Evolutionary conservation across 1,140 invertebrate genomes (phyloP).

Genomic region (Antheraea mylitta): DNA sequence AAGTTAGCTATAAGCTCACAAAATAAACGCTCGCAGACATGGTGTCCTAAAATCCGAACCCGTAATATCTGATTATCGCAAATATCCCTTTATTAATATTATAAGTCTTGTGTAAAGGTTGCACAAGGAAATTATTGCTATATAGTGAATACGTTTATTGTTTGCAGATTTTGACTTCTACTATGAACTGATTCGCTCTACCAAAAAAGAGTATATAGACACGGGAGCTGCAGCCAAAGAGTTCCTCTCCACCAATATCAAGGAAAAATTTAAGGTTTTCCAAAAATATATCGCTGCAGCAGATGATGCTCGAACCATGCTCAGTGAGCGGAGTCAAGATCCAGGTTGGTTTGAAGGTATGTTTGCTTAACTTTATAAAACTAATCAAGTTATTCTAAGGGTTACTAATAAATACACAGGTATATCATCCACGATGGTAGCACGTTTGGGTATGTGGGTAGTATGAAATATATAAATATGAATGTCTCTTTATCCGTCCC

Average conservation of each 20-base stretch:
- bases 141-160: background rate
- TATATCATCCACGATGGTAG: no score
- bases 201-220: constrained; percentile 82
- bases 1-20: no score
- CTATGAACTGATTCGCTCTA: constrained; percentile 80
- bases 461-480: no score
- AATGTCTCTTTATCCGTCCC: no score
- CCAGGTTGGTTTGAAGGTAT: constrained; percentile 86
- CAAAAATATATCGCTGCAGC: constrained; percentile 76
- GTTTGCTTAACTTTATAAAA: background rate
- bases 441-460: no score
- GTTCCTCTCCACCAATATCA: constrained; percentile 83
- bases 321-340: constrained; percentile 82
- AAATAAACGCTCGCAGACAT: no score
- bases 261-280: constrained; percentile 81
- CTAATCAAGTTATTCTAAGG: no score
- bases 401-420: no score
- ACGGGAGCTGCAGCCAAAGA: constrained; percentile 81
- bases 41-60: no score
- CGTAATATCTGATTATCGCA: no score
- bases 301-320: constrained; percentile 77
- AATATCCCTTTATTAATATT: no score
- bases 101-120: no score
- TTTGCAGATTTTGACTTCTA: constrained; percentile 81
- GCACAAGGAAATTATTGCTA: background rate